Evolutionary conservation across 1,140 invertebrate species (phyloP).

Genomic region (Hyposmocoma kahamanoa): DNA sequence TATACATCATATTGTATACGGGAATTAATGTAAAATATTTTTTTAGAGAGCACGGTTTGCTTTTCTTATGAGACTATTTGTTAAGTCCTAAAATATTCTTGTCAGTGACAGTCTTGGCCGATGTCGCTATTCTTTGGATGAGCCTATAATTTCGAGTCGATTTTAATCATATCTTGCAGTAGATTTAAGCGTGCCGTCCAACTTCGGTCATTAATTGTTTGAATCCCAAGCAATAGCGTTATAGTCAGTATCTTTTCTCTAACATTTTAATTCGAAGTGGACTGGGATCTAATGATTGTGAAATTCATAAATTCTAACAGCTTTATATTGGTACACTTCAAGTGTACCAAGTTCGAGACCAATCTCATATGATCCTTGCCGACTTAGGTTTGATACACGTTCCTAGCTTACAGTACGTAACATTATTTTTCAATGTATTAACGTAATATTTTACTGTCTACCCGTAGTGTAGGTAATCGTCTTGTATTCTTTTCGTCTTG

Average conservation of each 20-base stretch:
- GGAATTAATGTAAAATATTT: slow-evolving; percentile 50
- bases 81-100: slow-evolving; percentile 39
- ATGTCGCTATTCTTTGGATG: no score
- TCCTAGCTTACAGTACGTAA: slow-evolving; percentile 47
- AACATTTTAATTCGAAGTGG: no score
- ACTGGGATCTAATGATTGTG: no score
- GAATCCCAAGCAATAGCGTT: background rate
- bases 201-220: background rate
- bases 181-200: slow-evolving; percentile 21
- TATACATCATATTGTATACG: slow-evolving; percentile 26
- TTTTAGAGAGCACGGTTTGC: slow-evolving; percentile 69
- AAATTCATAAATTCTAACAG: no score
- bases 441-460: slow-evolving; percentile 2
- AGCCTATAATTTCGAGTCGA: no score
- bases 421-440: slow-evolving; percentile 36
- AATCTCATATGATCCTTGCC: no score
- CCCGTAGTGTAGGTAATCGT: slow-evolving; percentile 14
- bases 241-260: background rate
- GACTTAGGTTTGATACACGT: slow-evolving; percentile 46
- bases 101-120: slow-evolving; percentile 22
- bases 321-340: no score
- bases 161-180: no score
- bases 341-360: no score
- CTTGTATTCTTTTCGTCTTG: slow-evolving; percentile 3
- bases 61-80: slow-evolving; percentile 63